A percentile compares a stretch with the other conserved stretches of the same genome.
Conservation (phyloP, 2,888 invertebrate species). For the Spicauda simplicius region DNA sequence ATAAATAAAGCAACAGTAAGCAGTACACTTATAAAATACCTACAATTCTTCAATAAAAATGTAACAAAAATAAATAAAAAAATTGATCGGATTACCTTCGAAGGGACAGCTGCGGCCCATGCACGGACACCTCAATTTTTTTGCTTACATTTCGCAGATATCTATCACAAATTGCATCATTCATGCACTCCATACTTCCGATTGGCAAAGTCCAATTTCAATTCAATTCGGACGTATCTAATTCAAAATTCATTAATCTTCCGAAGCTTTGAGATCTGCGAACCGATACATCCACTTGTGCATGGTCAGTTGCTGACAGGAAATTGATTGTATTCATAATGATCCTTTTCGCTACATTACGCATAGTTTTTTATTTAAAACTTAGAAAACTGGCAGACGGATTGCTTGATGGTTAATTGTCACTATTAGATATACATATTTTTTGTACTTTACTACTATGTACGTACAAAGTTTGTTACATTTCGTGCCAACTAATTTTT, state of each 20-base stretch:
- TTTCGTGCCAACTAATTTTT: too few species aligned
- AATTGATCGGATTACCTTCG: constrained; percentile 76
- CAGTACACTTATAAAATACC: not conserved
- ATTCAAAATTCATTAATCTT: constrained; percentile 83
- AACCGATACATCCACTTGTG: constrained; percentile 69
- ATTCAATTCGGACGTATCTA: constrained; percentile 80
- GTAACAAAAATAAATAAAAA: constrained; percentile 53
- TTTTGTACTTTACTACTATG: too few species aligned
- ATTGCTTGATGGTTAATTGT: not conserved
- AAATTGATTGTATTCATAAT: constrained; percentile 69
- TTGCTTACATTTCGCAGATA: constrained; percentile 63
- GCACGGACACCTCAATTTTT: constrained; percentile 70
- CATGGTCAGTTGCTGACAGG: constrained; percentile 83
- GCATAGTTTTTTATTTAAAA: not conserved
- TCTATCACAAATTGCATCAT: constrained; percentile 74
- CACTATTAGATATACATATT: not conserved
- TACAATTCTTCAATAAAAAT: constrained; percentile 33
- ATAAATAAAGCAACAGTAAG: too few species aligned
- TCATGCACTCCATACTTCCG: constrained; percentile 76
- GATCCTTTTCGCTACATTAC: constrained; percentile 25
- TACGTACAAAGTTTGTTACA: too few species aligned
- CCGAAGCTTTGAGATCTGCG: constrained; percentile 57
- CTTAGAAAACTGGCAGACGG: not conserved
- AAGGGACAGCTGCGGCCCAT: constrained; percentile 76
- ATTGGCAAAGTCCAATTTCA: constrained; percentile 77